Conservation (phyloP, 2,797 vertebrate species). For the Coracias cyanogaster region DNA sequence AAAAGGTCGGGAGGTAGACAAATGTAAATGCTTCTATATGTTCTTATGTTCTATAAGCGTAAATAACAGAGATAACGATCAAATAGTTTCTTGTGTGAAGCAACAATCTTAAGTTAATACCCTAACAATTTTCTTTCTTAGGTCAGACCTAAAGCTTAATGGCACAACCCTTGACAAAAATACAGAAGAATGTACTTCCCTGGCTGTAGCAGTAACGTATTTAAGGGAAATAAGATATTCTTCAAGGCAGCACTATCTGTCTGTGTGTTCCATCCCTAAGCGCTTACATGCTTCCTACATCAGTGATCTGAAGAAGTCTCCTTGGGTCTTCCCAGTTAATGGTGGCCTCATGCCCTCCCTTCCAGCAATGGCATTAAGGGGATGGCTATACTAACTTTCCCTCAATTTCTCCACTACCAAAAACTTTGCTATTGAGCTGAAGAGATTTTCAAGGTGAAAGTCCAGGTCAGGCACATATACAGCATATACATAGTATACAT, state of each 20-base stretch:
- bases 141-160: not conserved
- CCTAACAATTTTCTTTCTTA: not conserved
- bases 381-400: not conserved
- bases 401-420: not conserved
- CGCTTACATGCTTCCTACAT: fast-evolving
- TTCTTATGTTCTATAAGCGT: not conserved
- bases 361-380: not conserved
- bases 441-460: not conserved
- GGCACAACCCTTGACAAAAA: not conserved
- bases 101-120: not conserved
- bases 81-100: not conserved
- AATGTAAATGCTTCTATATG: not conserved
- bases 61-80: not conserved
- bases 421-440: not conserved
- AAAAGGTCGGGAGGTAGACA: not conserved
- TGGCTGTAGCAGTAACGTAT: not conserved
- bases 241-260: not conserved
- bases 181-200: not conserved
- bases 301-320: not conserved
- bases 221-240: not conserved
- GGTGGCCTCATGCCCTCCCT: not conserved
- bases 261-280: not conserved
- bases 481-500: not conserved
- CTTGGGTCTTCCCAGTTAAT: not conserved
- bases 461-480: not conserved